phyloP scores from a whole-genome alignment of 2,113 vertebrate species.

The Fregetta grallaria region DNA sequence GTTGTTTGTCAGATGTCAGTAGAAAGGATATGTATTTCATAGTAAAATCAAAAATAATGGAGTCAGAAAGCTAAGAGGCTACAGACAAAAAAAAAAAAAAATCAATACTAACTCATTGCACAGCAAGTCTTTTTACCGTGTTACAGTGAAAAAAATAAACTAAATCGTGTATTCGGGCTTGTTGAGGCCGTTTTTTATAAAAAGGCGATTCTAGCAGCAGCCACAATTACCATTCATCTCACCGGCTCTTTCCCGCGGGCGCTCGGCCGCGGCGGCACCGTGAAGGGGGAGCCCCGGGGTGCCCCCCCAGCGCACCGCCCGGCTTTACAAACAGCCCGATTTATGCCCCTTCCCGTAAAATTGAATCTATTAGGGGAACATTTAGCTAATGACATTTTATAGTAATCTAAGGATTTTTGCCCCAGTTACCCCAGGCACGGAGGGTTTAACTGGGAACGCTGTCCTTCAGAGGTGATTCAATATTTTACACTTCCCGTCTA shows the following conservation, averaged over 20 bases:
- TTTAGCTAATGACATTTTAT: rapidly evolving
- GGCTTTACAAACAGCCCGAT: rapidly evolving
- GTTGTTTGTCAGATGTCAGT: slow-evolving; percentile 89
- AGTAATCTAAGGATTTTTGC: background rate
- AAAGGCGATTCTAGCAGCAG: background rate
- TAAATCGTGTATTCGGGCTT: background rate
- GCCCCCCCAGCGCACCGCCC: background rate
- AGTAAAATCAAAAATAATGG: slow-evolving; percentile 88
- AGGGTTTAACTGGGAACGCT: background rate
- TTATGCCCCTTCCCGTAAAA: background rate
- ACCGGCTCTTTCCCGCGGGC: background rate
- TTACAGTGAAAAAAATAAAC: slow-evolving; percentile 71
- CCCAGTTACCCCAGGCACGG: background rate
- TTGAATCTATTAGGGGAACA: background rate
- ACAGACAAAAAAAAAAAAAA: slow-evolving; percentile 62
- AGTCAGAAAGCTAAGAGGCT: slow-evolving; percentile 77
- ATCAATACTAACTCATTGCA: slow-evolving; percentile 77
- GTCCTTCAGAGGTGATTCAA: background rate
- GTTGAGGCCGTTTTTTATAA: background rate
- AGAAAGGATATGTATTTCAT: slow-evolving; percentile 83
- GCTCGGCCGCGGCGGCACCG: rapidly evolving
- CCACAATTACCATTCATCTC: background rate
- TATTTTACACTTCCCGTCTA: background rate
- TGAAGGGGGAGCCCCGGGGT: background rate
- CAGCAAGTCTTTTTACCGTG: slow-evolving; percentile 52